Evolutionary conservation across 1,140 invertebrate genomes (phyloP).

Genomic region (Euglossa dilemma): DNA sequence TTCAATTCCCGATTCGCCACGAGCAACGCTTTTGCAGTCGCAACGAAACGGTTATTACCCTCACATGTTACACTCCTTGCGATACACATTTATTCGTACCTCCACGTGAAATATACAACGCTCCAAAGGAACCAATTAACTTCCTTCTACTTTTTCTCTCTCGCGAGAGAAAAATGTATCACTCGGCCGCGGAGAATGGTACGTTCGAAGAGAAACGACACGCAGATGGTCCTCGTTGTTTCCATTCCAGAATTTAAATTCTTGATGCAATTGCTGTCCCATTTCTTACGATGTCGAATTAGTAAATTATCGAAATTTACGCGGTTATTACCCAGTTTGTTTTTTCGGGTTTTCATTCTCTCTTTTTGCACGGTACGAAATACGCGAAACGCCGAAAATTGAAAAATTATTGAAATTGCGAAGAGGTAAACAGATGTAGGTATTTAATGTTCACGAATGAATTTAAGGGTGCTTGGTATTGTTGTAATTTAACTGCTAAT

Average conservation of each 20-base stretch:
- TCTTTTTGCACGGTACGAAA: too few relatives aligned
- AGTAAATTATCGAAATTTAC: not conserved
- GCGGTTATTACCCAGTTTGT: not conserved
- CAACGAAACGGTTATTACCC: conserved; percentile 31
- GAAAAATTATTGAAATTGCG: too few relatives aligned
- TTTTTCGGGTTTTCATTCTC: too few relatives aligned
- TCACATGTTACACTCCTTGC: not conserved
- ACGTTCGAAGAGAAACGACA: not conserved
- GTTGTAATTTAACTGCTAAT: too few relatives aligned
- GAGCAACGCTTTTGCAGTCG: too few relatives aligned
- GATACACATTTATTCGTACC: conserved; percentile 24
- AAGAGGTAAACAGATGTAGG: too few relatives aligned
- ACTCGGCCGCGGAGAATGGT: not conserved
- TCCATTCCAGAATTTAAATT: not conserved
- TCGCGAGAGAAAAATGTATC: not conserved
- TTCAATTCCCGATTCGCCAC: conserved; percentile 30
- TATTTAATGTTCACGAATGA: too few relatives aligned
- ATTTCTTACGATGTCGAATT: not conserved
- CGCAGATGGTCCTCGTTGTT: not conserved
- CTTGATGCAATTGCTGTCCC: not conserved
- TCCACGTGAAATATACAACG: not conserved
- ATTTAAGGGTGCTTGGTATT: too few relatives aligned
- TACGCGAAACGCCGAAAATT: too few relatives aligned
- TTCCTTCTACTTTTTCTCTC: not conserved
- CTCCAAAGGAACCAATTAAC: conserved; percentile 29